A percentile compares a stretch with the other conserved stretches of the same genome.
Conservation (phyloP, 2,113 vertebrate genomes). For the Chitala chitala region DNA sequence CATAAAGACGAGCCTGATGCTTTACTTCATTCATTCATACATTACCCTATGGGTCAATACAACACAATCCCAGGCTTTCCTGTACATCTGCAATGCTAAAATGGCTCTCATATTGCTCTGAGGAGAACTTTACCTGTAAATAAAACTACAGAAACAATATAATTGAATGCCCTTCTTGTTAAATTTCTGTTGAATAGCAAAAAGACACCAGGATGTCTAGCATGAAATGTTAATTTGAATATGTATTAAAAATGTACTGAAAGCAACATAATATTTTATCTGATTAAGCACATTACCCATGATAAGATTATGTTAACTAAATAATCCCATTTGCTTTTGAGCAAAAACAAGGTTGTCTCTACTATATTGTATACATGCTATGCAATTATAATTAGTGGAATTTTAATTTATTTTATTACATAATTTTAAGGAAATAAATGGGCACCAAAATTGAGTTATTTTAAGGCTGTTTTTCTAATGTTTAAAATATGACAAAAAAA, state of each 20-base stretch:
- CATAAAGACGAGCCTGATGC: not conserved
- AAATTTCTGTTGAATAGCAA: not conserved
- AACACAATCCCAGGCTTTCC: not conserved
- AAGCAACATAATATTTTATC: constrained; percentile 5
- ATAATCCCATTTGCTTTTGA: constrained; percentile 15
- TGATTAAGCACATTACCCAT: not conserved
- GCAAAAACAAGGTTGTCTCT: not conserved
- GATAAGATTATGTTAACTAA: constrained; percentile 18
- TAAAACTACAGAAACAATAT: constrained; percentile 1
- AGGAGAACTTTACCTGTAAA: constrained; percentile 15
- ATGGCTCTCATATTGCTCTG: not conserved
- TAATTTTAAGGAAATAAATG: constrained; percentile 14
- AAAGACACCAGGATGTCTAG: constrained; percentile 8
- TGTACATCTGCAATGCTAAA: not conserved
- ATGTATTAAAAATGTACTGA: not conserved
- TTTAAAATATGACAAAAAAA: not conserved
- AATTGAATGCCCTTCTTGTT: constrained; percentile 2
- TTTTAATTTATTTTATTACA: not conserved
- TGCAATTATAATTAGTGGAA: not conserved
- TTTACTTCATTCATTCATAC: not conserved
- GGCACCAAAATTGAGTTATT: not conserved
- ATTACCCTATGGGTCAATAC: not conserved
- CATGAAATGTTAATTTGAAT: constrained; percentile 3
- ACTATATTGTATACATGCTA: not conserved
- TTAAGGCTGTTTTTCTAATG: not conserved